phyloP scores from a whole-genome alignment of 2,888 invertebrate genomes.

The Empis livida region DNA sequence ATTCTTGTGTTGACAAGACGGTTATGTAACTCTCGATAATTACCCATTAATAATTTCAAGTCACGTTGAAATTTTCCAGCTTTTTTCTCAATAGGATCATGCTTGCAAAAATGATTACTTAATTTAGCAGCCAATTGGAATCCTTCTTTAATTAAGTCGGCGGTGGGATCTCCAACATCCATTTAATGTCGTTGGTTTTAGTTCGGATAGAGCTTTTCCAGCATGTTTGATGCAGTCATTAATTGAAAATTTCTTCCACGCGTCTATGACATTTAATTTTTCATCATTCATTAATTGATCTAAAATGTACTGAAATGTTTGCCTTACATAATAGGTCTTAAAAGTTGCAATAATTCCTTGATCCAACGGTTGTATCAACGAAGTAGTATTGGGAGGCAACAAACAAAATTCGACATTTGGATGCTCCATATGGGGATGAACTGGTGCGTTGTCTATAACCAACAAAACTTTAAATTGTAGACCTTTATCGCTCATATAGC shows the following conservation, averaged over 20 bases:
- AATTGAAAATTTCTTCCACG: conserved; percentile 12
- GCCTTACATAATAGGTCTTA: conserved; percentile 18
- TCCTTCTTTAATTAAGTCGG: too few relatives aligned
- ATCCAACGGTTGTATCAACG: too few relatives aligned
- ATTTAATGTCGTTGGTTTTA: conserved; percentile 17
- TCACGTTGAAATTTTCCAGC: too few relatives aligned
- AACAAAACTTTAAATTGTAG: conserved; percentile 11
- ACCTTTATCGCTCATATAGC: conserved; percentile 10
- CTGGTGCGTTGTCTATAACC: conserved; percentile 10
- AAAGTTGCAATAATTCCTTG: too few relatives aligned
- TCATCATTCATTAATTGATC: conserved; percentile 6
- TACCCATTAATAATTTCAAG: too few relatives aligned
- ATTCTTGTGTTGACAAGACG: too few relatives aligned
- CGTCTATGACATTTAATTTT: conserved; percentile 5
- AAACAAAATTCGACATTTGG: conserved; percentile 14
- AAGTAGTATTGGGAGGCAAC: conserved; percentile 18
- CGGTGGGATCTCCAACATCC: conserved; percentile 20
- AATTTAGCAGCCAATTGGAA: too few relatives aligned
- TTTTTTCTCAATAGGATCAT: too few relatives aligned
- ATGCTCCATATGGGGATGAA: conserved; percentile 3
- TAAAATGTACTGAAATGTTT: conserved; percentile 11
- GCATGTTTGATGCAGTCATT: conserved; percentile 9
- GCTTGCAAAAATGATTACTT: too few relatives aligned
- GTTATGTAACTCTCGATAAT: too few relatives aligned
- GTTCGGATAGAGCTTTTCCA: conserved; percentile 8